Conservation (phyloP, 1,140 invertebrate species). For the Agraylea sexmaculata region DNA sequence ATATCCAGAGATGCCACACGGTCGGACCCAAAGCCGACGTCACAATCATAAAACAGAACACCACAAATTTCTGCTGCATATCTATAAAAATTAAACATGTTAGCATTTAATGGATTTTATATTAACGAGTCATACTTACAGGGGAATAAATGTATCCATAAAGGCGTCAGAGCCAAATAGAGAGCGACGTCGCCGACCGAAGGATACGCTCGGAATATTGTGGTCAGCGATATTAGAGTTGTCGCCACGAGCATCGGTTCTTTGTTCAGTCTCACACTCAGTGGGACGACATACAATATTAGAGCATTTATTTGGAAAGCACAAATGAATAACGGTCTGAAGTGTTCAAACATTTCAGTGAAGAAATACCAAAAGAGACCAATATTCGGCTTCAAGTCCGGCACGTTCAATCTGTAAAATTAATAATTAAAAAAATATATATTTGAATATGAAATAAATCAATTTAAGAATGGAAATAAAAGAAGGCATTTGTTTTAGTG, state of each 20-base stretch:
- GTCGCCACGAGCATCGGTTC: slow-evolving; percentile 81
- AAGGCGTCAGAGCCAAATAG: slow-evolving; percentile 78
- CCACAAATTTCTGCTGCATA: slow-evolving; percentile 87
- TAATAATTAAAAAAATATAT: slow-evolving; percentile 20
- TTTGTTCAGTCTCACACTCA: slow-evolving; percentile 72
- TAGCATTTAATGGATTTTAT: background rate
- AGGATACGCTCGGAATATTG: slow-evolving; percentile 96
- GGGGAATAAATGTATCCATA: slow-evolving; percentile 82
- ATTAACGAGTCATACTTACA: slow-evolving; percentile 51
- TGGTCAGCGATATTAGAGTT: slow-evolving; percentile 69
- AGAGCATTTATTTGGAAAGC: slow-evolving; percentile 95
- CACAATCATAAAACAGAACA: slow-evolving; percentile 78
- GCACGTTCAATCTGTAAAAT: slow-evolving; percentile 61
- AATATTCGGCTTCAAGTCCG: slow-evolving; percentile 92
- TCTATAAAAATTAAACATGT: slow-evolving; percentile 41
- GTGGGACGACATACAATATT: slow-evolving; percentile 78
- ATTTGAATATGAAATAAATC: slow-evolving; percentile 30
- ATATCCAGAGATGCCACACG: slow-evolving; percentile 97
- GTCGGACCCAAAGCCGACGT: slow-evolving; percentile 85
- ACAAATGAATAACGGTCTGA: slow-evolving; percentile 85
- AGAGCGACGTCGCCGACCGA: slow-evolving; percentile 90
- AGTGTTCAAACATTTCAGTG: slow-evolving; percentile 99
- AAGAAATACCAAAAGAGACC: slow-evolving; percentile 99
- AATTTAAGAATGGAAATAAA: slow-evolving; percentile 30
- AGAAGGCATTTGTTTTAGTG: too few species aligned